These are phyloP conservation scores for Eupsilia transversa DNA, from an alignment of 2,888 invertebrate species.

Conservation along the genomic window DNA sequence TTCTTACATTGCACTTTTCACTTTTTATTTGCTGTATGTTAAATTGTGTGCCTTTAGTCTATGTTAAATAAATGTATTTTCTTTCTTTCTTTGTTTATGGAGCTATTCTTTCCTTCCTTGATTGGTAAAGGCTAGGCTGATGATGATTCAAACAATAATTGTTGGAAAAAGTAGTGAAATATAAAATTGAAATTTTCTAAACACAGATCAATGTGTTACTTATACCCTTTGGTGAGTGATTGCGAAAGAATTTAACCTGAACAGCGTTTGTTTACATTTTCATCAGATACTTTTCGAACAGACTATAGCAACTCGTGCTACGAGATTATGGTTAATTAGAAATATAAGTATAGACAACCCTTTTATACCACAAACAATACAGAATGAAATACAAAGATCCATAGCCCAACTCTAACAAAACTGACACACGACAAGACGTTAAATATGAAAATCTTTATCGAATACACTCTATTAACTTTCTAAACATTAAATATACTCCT, in stretches of 20 bases:
- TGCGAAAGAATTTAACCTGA: background rate
- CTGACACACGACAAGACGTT: conserved; percentile 26
- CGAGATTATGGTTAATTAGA: background rate
- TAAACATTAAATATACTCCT: conserved; percentile 48
- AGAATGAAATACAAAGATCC: background rate
- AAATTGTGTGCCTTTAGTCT: too few species aligned
- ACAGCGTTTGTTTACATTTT: background rate
- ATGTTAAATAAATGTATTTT: too few species aligned
- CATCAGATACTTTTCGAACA: background rate
- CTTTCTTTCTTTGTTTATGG: too few species aligned
- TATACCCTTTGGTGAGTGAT: background rate
- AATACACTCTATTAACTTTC: conserved; percentile 51
- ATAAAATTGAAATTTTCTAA: too few species aligned
- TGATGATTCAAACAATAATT: too few species aligned
- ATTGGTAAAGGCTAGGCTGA: too few species aligned
- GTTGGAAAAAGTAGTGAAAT: too few species aligned
- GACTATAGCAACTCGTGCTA: background rate
- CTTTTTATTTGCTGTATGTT: too few species aligned
- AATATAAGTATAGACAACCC: too few species aligned
- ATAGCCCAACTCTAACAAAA: conserved; percentile 23
- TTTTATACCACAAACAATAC: background rate
- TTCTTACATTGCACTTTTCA: too few species aligned
- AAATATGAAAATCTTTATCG: conserved; percentile 56
- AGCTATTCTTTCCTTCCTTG: too few species aligned
- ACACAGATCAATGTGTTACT: background rate